Base-by-base conservation (phyloP, 2,797 vertebrate genomes). In the Enteromius thamalakanensis region DNA sequence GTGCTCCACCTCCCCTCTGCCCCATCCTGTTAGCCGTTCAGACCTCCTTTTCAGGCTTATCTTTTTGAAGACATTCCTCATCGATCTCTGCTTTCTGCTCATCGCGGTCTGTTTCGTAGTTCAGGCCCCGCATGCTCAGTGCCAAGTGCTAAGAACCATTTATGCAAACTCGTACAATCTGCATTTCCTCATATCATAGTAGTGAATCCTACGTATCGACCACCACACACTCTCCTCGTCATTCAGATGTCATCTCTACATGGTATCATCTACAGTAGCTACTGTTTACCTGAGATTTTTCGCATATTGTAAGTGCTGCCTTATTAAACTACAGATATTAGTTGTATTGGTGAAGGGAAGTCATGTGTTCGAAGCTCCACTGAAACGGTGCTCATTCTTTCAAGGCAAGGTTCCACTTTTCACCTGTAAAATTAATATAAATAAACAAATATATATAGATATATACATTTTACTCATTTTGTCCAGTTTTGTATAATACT, bases 321-420 rank as follows among this genome's bases (percentile, higher is more conserved):
- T 93, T 93, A 89, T 89, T 68, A 87, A 91, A 87, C 86, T 88
- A 88, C 84, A 70, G 89, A 91, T 83, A 85, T 87, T 84, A 87
- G 89, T 90, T 76, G 11, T 78, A 83, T 87, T 87, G 87, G 84
- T 76, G 81, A 79, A 80, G 83, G 87, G 82, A 86, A 84, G 86
- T 89, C 70, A 15, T 74, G 82, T 84, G 83, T 86, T 89, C 76
- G 15, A 90, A 86, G 83, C 90, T 89, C 86, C 70, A 77, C 81
- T 88, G 77, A 26, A 88, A 90, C 88, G 32, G 91, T 87, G 62
- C 90, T 89, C 87, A 88, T 92, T 87, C 89, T 89, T 87, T 89
- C 79, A 89, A 87, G 79, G 84, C 90, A 91, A 94, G 94, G 94
- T 94, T 95, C 94, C 94, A 94, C 94, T 94, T 94, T 91, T 92